Base-by-base conservation (phyloP, 2,113 vertebrate genomes). In the Tricholaema leucomelas region DNA sequence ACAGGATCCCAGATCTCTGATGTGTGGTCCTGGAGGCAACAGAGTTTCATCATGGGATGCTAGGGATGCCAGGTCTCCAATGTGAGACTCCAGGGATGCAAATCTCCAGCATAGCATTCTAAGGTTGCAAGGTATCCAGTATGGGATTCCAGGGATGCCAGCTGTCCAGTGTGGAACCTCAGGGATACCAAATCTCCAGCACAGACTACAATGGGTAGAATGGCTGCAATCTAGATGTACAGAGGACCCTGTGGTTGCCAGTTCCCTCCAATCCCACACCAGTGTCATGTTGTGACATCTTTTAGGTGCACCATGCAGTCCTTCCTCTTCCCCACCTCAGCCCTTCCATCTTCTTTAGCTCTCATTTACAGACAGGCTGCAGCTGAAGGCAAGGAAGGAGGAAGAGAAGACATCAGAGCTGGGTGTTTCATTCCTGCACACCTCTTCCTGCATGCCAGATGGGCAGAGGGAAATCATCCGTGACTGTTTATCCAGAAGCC, bases 401-500 rank as follows among this genome's bases (percentile, higher is more conserved):
- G 91, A 96, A 94, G 61, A 87, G 40, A 27, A 87, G 78, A 7
- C 10, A 52, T 90, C 8, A 6, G 91, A 97, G 95, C 85, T 2
- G 44, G 77, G 85, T 90, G 77, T 95, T 97, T 95, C 86, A 74
- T 95, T 97, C 95, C 93, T 23, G 73, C 96, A 58, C 97, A 95
- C 90, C 97, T 97, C 97, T 94, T 97, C 92, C 78, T 15, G 70
- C 0, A 5, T 36, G 33, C 96, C 98, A 98, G 97, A 98, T 97
- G 97, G 96, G 95, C 94, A 56, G 96, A 92, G 90, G 95, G 94
- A 98, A 97, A 97, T 94, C 59, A 95, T 88, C 93, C 56, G 28
- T 96, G 94, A 98, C 96, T 97, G 96, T 96, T 97, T 92, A 96
- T 96, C 91, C 94, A 95, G 92, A 95, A 91, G 91, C 56, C 7